These are phyloP conservation scores for Forbesichthys papilliferus DNA, from an alignment of 2,113 vertebrate genomes.

Conservation along the genomic window DNA sequence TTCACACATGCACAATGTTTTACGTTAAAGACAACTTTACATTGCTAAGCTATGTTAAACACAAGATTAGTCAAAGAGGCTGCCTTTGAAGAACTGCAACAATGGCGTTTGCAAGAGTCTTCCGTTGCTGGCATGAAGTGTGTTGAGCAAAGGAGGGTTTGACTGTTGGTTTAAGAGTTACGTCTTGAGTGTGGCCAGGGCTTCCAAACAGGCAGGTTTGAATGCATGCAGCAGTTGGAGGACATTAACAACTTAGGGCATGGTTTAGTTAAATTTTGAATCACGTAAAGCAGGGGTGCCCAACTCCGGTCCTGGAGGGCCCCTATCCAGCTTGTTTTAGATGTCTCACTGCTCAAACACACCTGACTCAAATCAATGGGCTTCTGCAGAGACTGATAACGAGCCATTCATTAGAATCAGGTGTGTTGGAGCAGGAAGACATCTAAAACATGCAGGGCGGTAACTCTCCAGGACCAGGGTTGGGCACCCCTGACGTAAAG, in stretches of 20 bases:
- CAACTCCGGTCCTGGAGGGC: no score
- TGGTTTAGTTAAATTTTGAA: slow-evolving; percentile 21
- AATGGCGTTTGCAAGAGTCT: slow-evolving; percentile 50
- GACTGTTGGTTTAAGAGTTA: slow-evolving; percentile 8
- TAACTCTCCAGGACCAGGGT: no score
- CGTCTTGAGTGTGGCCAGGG: slow-evolving; percentile 4
- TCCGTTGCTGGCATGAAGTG: slow-evolving; percentile 44
- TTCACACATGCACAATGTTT: no score
- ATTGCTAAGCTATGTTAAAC: not conserved
- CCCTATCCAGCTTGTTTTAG: no score
- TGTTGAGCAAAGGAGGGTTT: not conserved
- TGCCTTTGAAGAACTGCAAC: slow-evolving; percentile 58
- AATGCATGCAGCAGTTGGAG: slow-evolving; percentile 53
- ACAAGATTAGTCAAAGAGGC: slow-evolving; percentile 25
- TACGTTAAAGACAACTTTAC: not conserved
- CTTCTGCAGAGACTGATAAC: no score
- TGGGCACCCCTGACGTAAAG: slow-evolving; percentile 14
- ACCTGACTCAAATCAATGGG: no score
- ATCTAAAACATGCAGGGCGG: no score
- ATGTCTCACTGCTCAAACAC: no score
- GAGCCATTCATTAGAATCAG: no score
- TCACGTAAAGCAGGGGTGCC: slow-evolving; percentile 29
- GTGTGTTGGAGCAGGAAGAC: no score
- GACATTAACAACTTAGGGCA: slow-evolving; percentile 57
- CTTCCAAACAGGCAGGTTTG: slow-evolving; percentile 33